Percentiles rank a stretch among this genome's conserved stretches.
These are phyloP conservation scores for Bhutanitis thaidina DNA, from an alignment of 2,888 invertebrate genomes.

Conservation along the genomic window DNA sequence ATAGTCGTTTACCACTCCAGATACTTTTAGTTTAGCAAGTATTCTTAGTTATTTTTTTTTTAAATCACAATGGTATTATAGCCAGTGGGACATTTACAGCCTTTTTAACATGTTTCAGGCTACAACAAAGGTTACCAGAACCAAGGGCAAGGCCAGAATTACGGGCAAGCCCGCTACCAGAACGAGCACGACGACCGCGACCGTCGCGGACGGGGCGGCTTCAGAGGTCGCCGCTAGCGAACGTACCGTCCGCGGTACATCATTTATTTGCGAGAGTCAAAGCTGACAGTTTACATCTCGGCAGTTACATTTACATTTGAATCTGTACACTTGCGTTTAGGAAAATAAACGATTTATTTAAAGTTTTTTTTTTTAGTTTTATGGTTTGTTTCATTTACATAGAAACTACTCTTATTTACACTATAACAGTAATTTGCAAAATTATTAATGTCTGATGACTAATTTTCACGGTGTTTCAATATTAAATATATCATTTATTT, in stretches of 20 bases:
- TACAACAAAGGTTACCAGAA: slow-evolving; percentile 33
- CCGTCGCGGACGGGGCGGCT: slow-evolving; percentile 49
- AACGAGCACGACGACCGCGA: slow-evolving; percentile 70
- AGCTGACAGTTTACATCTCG: background rate
- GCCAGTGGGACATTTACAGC: no score
- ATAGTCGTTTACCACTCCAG: no score
- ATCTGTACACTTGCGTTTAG: slow-evolving; percentile 1
- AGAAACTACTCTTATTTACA: no score
- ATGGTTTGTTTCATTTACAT: no score
- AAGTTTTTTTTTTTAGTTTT: background rate
- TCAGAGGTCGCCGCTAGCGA: slow-evolving; percentile 43
- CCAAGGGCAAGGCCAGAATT: slow-evolving; percentile 30
- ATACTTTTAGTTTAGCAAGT: no score
- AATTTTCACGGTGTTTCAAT: no score
- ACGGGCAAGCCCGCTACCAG: slow-evolving; percentile 41
- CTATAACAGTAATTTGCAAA: no score
- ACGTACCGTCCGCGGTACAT: background rate
- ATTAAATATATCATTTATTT: no score
- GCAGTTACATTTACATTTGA: background rate
- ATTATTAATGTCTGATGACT: no score
- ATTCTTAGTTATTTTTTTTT: no score
- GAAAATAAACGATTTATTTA: slow-evolving; percentile 17
- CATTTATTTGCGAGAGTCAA: background rate
- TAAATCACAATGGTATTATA: no score
- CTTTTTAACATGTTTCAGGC: slow-evolving; percentile 9